These are phyloP conservation scores for Ara ararauna DNA, from an alignment of 2,797 vertebrate genomes.

Conservation along the genomic window DNA sequence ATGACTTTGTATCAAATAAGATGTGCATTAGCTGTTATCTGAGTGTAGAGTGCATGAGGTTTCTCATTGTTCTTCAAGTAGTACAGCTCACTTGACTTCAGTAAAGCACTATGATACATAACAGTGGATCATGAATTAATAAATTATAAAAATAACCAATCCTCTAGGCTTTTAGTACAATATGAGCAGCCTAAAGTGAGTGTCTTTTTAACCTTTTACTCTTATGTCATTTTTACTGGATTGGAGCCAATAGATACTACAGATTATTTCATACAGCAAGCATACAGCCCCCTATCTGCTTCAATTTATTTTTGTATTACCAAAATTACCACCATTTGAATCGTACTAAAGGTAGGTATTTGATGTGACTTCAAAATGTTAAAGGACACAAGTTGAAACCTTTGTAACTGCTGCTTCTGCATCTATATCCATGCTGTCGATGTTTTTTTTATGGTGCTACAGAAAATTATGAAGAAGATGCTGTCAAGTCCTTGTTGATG, in stretches of 20 bases:
- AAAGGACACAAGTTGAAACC: background rate
- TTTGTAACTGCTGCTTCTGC: background rate
- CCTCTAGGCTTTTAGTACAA: background rate
- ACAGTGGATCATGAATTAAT: background rate
- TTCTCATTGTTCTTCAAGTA: slow-evolving; percentile 25
- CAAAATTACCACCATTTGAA: background rate
- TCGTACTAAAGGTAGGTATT: background rate
- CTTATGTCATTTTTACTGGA: slow-evolving; percentile 15
- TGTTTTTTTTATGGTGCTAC: background rate
- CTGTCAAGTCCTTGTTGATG: background rate
- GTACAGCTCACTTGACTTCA: background rate
- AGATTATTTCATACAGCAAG: background rate
- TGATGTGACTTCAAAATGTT: background rate
- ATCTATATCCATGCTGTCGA: background rate
- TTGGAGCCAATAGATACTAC: background rate
- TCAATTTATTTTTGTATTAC: slow-evolving; percentile 24
- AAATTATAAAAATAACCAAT: background rate
- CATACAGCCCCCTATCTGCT: background rate
- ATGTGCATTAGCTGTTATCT: background rate
- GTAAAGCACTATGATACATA: background rate
- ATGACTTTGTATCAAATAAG: slow-evolving; percentile 26
- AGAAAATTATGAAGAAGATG: background rate
- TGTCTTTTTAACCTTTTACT: background rate
- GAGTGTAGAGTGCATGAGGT: background rate
- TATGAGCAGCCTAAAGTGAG: background rate